A percentile compares a stretch with the other conserved stretches of the same genome.
Evolutionary conservation across 2,888 invertebrate species (phyloP).

Genomic region (Creontiades dilutus): DNA sequence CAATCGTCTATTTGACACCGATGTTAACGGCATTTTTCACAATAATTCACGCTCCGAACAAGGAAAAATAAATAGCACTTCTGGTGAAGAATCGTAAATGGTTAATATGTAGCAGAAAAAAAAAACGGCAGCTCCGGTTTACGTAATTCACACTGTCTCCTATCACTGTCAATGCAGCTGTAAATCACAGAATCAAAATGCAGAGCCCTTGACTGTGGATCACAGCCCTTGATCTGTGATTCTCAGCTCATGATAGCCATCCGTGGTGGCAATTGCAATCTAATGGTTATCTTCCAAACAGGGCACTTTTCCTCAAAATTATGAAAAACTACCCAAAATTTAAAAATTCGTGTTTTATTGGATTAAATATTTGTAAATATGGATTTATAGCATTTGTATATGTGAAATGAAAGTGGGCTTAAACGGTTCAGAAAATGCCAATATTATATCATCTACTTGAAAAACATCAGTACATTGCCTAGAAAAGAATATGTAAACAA

Average conservation of each 20-base stretch:
- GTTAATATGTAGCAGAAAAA: no score
- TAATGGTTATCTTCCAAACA: conserved; percentile 34
- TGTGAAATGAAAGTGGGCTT: no score
- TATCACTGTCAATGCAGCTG: conserved; percentile 23
- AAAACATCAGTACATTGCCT: not conserved
- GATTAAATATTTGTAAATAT: conserved; percentile 35
- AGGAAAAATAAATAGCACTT: no score
- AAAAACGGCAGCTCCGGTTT: no score
- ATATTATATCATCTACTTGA: not conserved
- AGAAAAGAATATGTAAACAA: not conserved
- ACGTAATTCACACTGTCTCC: no score
- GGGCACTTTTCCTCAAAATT: conserved; percentile 22
- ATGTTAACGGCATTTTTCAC: no score
- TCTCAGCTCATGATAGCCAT: conserved; percentile 34
- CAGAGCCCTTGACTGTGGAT: conserved; percentile 30
- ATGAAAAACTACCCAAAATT: conserved; percentile 8
- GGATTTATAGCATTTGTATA: not conserved
- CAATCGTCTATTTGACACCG: no score
- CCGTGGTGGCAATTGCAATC: conserved; percentile 29
- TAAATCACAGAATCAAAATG: conserved; percentile 26
- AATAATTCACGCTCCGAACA: no score
- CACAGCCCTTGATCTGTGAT: conserved; percentile 39
- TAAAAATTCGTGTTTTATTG: conserved; percentile 6
- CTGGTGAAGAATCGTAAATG: no score
- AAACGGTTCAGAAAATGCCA: no score